phyloP scores from a whole-genome alignment of 2,113 vertebrate species.

The Zingel zingel region DNA sequence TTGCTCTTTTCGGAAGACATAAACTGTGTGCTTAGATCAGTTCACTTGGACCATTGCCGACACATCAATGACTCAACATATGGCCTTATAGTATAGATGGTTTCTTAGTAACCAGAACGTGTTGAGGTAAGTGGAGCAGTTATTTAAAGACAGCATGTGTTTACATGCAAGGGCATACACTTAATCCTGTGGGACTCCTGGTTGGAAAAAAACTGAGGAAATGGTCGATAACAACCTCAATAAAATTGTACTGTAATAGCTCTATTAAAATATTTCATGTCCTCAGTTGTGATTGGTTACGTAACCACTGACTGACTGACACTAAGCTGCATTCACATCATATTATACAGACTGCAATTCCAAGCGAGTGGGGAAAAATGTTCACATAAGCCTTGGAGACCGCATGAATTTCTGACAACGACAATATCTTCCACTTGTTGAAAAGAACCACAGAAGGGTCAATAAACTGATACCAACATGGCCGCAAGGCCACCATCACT shows the following conservation, averaged over 20 bases:
- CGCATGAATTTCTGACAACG: background rate
- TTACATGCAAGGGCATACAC: constrained; percentile 42
- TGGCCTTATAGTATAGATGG: constrained; percentile 1
- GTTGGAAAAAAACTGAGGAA: background rate
- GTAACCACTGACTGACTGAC: too few species aligned
- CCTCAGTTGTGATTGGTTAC: background rate
- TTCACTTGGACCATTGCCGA: constrained; percentile 6
- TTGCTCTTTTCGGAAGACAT: background rate
- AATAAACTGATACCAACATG: background rate
- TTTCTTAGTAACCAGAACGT: constrained; percentile 9
- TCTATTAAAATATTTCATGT: background rate
- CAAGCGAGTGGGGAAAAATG: background rate
- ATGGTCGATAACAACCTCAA: background rate
- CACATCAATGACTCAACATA: constrained; percentile 17
- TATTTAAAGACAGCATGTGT: constrained; percentile 69
- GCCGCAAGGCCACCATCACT: background rate
- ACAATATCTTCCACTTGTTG: too few species aligned
- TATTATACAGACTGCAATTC: background rate
- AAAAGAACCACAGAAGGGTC: background rate
- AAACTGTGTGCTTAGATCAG: background rate
- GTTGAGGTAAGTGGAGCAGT: constrained; percentile 54
- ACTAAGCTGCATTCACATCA: background rate
- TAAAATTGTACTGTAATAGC: background rate
- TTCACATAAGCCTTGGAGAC: background rate
- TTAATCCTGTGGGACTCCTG: constrained; percentile 8